Evolutionary conservation across 92 coral and sea anemone species (phyloP), one percentile per base, ranked within the genome.

Genomic region (Hydrozoanthus gracilis): DNA sequence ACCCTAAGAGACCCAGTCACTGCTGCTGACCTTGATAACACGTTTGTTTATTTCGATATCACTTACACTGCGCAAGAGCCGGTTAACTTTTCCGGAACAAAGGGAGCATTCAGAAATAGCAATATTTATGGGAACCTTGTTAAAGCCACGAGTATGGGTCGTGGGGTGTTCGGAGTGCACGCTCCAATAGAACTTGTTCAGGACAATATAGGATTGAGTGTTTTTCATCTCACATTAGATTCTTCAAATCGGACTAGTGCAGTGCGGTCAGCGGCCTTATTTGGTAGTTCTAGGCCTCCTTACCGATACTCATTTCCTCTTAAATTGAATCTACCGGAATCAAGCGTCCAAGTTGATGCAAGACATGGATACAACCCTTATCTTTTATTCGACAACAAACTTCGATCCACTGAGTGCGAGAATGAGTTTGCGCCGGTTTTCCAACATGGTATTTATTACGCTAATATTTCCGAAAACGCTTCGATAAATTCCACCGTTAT

Each of bases 261-360:
- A 9, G 56, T 20, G 55, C 55, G 93, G 3, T 75, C 90, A 61
- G 51, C 86, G 60, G 87, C 88, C 4, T 76, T 90, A 44, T 65
- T 90, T 74, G 93, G 93, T 16, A 87, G 61, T 20, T 84, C 93
- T n/a, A 84, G 69, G 4, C 88, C 88, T 14, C 93, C 91, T 51
- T 87, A 80, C 27, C 52, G 66, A 12, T 82, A 71, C 56, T 69
- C 80, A 11, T 78, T 89, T 62, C 67, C 87, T 4, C 77, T 89
- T 44, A 69, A 83, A 15, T 46, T 76, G 27, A 78, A 67, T 55
- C 80, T 90, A 13, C 75, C 49, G 11, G 84, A 67, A 67, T 67
- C 79, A 17, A 70, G 79, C 13, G 7, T 90, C 9, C 83, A 17
- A 15, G 14, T 82, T 15, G 83, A 70, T 55, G 46, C 82, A 55